Evolutionary conservation across 2,888 invertebrate genomes (phyloP), one percentile per base, ranked within the genome.

Genomic region (Patella ulyssiponensis): DNA sequence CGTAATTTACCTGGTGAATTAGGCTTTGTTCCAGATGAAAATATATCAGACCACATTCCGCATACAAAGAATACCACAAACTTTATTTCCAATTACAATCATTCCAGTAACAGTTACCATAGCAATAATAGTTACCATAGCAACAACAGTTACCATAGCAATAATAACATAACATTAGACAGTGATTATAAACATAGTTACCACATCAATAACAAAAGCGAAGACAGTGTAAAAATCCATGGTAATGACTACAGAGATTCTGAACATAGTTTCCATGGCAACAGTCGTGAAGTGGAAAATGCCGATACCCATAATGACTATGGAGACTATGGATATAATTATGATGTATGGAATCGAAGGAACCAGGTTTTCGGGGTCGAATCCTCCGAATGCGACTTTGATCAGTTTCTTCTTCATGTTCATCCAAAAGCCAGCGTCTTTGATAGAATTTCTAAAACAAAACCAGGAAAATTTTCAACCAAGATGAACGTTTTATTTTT

Each of bases 401-500:
- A 89, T 71, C 89, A 90, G 80, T 87, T 88, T 74, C 73, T 89
- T 17, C 88, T 86, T 2, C 89, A 89, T 72, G 81, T 89, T n/a
- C 77, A 81, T 53, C 86, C 87, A 27, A 85, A 84, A 75, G 73
- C 80, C n/a, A 83, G 86, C 15, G 88, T 88, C 0, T 85, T 87
- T 73, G 77, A 85, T n/a, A 80, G 88, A 33, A 83, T 86, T 15
- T 52, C 78, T 3, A 81, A 82, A 17, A 64, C 76, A 11, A 69
- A 77, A 52, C 27, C 69, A 56, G 64, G 72, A 12, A 33, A 71
- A 2, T 56, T 51, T n/a, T 56, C 74, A 17, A 74, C 73, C 17
- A 90, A 92, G 23, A 78, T 88, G 81, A 88, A 89, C 81, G 88
- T 90, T 11, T 79, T 90, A n/a, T 85, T 90, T 74, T 81, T 90